Conservation (phyloP, 2,113 vertebrate genomes). For the Paratilapia polleni region DNA sequence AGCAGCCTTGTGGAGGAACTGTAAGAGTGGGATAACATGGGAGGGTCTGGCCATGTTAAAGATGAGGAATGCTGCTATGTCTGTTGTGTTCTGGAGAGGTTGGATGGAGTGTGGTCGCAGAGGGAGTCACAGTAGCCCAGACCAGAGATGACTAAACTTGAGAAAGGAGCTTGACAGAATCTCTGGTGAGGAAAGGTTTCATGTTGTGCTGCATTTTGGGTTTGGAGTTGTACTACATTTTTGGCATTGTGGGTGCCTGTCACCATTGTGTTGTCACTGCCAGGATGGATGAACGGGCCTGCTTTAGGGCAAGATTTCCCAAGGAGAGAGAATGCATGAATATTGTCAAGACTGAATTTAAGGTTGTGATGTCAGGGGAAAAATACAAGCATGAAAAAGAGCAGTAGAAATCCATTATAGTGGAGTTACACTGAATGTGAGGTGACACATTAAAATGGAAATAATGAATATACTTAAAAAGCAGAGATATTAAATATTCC, state of each 20-base stretch:
- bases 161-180: slow-evolving; percentile 14
- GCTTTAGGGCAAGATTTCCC: slow-evolving; percentile 10
- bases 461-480: slow-evolving; percentile 38
- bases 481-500: slow-evolving; percentile 25
- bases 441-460: slow-evolving; percentile 9
- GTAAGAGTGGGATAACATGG: slow-evolving; percentile 33
- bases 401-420: neutral
- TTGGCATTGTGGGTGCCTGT: slow-evolving; percentile 10
- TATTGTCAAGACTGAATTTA: neutral
- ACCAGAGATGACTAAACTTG: slow-evolving; percentile 31
- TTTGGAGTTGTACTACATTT: slow-evolving; percentile 7
- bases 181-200: neutral
- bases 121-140: slow-evolving; percentile 19
- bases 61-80: neutral
- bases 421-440: slow-evolving; percentile 7
- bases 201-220: neutral
- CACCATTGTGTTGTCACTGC: slow-evolving; percentile 7
- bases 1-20: slow-evolving; percentile 20
- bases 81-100: slow-evolving; percentile 14
- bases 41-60: slow-evolving; percentile 29
- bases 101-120: slow-evolving; percentile 17
- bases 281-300: neutral
- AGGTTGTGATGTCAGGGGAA: neutral
- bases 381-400: slow-evolving; percentile 8
- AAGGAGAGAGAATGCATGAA: neutral